phyloP scores from a whole-genome alignment of 2,113 vertebrate species.

The Mellivora capensis region DNA sequence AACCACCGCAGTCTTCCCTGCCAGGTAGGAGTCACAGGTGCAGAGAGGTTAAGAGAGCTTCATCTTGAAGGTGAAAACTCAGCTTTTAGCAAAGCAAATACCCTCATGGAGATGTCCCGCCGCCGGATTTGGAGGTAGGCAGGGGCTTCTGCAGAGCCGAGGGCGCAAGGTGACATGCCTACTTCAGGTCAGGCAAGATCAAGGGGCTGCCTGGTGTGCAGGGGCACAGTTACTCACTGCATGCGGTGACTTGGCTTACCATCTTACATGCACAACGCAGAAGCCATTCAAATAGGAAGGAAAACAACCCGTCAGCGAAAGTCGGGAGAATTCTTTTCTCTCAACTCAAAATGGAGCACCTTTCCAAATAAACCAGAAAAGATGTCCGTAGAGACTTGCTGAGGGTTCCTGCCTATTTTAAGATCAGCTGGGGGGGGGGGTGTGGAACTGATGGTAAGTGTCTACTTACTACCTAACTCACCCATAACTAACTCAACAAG shows the following conservation, averaged over 20 bases:
- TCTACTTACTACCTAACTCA: not conserved
- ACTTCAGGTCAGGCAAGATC: not conserved
- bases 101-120: not conserved
- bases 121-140: not conserved
- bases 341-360: not conserved
- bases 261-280: not conserved
- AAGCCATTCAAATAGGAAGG: not conserved
- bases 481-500: not conserved
- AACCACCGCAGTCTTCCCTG: not conserved
- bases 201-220: too few relatives aligned
- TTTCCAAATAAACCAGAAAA: not conserved
- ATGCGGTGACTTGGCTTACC: not conserved
- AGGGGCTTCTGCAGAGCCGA: not conserved
- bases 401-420: slow-evolving; percentile 33
- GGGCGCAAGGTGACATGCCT: not conserved
- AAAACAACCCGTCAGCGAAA: not conserved
- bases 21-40: not conserved
- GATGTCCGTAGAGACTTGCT: not conserved
- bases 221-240: not conserved
- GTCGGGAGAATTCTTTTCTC: not conserved
- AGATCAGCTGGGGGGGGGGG: not conserved
- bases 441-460: not conserved
- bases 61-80: not conserved
- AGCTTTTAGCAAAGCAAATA: not conserved
- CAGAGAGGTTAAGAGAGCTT: not conserved